phyloP scores from a whole-genome alignment of 1,140 invertebrate species.

The Sipha flava region DNA sequence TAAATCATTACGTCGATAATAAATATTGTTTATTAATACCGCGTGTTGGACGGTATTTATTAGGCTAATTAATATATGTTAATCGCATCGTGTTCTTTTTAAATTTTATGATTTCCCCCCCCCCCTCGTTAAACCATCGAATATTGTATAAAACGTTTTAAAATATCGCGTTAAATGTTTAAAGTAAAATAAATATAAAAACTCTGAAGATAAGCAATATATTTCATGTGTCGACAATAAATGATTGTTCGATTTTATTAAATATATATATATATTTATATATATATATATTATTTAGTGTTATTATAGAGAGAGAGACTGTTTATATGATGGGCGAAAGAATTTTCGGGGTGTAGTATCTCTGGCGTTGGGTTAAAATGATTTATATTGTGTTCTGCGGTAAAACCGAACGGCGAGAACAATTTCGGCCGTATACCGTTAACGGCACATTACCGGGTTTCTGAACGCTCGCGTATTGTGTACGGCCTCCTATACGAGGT shows the following conservation, averaged over 20 bases:
- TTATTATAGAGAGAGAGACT: neutral
- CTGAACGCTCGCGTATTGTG: neutral
- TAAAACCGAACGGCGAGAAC: neutral
- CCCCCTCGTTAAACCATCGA: too few relatives aligned
- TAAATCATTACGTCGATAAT: slow-evolving; percentile 1
- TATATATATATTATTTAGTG: neutral
- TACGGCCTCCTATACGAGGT: too few relatives aligned
- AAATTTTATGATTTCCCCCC: neutral
- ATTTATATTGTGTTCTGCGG: neutral
- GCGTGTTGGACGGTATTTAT: too few relatives aligned
- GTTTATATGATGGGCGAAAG: neutral
- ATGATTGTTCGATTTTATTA: neutral
- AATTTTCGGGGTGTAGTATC: neutral
- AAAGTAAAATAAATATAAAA: neutral
- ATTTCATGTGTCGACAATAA: neutral
- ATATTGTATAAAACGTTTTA: too few relatives aligned
- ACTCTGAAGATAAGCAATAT: neutral
- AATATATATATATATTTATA: neutral
- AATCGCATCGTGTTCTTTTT: neutral
- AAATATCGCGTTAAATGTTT: neutral
- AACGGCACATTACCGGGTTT: neutral
- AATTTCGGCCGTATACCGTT: neutral
- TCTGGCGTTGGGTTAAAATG: neutral
- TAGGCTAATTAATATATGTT: neutral
- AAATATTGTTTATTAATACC: neutral